Evolutionary conservation across 2,113 vertebrate species (phyloP), one percentile per base, ranked within the genome.

Genomic region (Cyanoderma ruficeps): DNA sequence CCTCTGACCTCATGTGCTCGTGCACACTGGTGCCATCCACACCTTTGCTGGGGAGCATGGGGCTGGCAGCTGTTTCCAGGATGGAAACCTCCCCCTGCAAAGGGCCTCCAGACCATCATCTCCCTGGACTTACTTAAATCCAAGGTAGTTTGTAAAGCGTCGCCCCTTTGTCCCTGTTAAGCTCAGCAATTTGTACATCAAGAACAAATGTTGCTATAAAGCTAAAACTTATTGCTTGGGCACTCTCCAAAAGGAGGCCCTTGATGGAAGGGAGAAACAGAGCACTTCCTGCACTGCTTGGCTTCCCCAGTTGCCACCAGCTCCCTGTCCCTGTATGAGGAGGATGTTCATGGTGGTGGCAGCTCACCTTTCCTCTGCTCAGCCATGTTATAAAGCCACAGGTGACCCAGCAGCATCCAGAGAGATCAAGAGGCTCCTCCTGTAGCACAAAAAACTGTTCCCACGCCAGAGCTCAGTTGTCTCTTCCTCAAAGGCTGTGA

Each of bases 271-370:
- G 56, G 37, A 0, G 17, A 24, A 68, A 15, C 19, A 39, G 49
- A 55, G 83, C 44, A 31, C 33, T 68, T 31, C 23, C 68, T 28
- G 39, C 17, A 3, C 19, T 28, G 42, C 56, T 2, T 5, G 21
- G 59, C 24, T 2, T 13, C n/a, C 65, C 55, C 5, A 4, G 0
- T 0, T 4, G 18, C 57, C 72, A 28, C 8, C 24, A 13, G 57
- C 17, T 57, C 13, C 21, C 21, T 4, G 3, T 41, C 23, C 23
- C 63, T 11, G 7, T 0, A 2, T 37, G 37, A 61, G 16, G 7
- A 61, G 21, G 56, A n/a, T n/a, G 60, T 7, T 61, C 5, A 0
- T 10, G 74, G 25, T 13, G 75, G 65, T 46, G 47, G 50, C 47
- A 59, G 61, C 61, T 92, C 79, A 27, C 7, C 59, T 27, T 3